Evolutionary conservation across 2,113 vertebrate genomes (phyloP).

Genomic region (Prunella himalayana): DNA sequence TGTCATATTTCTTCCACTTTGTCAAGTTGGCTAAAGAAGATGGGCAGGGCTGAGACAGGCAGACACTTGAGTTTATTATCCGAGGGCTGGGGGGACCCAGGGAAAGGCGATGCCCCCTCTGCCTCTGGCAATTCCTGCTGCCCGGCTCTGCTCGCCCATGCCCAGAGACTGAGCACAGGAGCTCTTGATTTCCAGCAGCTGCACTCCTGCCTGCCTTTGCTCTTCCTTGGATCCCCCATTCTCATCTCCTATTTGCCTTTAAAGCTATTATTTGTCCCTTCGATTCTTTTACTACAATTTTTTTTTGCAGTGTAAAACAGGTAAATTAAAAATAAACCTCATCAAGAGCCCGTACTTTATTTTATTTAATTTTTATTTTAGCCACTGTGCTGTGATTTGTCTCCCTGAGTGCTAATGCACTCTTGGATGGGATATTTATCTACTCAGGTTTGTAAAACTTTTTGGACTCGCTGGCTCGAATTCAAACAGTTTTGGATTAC

Average conservation of each 20-base stretch:
- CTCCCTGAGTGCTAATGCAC: neutral
- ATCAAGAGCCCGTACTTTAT: neutral
- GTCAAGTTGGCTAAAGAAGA: constrained; percentile 74
- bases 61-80: constrained; percentile 64
- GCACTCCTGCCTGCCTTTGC: neutral
- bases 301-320: neutral
- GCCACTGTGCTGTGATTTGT: neutral
- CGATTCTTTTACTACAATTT: neutral
- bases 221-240: neutral
- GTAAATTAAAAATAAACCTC: neutral
- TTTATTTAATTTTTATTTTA: neutral
- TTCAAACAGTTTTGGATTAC: neutral
- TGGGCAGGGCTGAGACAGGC: constrained; percentile 50
- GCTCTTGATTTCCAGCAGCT: neutral
- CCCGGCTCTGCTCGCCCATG: neutral
- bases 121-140: neutral
- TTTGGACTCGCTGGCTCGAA: neutral
- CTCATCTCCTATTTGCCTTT: neutral
- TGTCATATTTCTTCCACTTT: constrained; percentile 75
- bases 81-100: neutral
- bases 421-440: neutral
- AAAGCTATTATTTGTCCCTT: neutral
- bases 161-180: neutral
- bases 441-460: neutral
- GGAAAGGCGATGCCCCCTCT: neutral